These are phyloP conservation scores for Carassius auratus DNA, from an alignment of 2,113 vertebrate genomes.

Conservation along the genomic window DNA sequence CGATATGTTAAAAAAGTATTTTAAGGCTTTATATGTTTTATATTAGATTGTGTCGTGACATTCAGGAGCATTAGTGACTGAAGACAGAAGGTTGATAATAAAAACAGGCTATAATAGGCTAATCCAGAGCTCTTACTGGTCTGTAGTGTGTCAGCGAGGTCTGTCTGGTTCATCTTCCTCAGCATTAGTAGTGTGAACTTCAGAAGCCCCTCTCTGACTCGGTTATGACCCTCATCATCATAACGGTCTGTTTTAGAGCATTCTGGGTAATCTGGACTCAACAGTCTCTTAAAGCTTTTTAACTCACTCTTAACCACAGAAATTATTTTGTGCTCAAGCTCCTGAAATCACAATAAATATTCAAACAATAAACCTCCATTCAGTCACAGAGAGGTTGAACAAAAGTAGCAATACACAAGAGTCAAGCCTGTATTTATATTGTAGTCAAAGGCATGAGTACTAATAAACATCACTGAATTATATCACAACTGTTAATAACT, in stretches of 20 bases:
- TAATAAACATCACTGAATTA: too few relatives aligned
- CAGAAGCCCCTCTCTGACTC: background rate
- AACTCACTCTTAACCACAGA: background rate
- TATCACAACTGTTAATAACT: too few relatives aligned
- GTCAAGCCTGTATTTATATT: too few relatives aligned
- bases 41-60: background rate
- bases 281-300: background rate
- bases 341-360: background rate
- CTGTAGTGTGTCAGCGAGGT: conserved; percentile 1
- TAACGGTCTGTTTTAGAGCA: background rate
- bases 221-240: background rate
- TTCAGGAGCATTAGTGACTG: background rate
- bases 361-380: too few relatives aligned
- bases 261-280: background rate
- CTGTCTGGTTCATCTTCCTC: conserved; percentile 2
- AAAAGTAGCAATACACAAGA: too few relatives aligned
- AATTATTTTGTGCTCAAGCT: background rate
- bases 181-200: background rate
- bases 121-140: conserved; percentile 1
- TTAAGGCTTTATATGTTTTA: too few relatives aligned
- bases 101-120: background rate
- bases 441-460: too few relatives aligned
- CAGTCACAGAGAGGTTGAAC: too few relatives aligned
- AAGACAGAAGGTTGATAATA: too few relatives aligned
- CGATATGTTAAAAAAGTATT: too few relatives aligned